Base-by-base conservation (phyloP, 2,888 invertebrate genomes). In the Eupithecia subfuscata region DNA sequence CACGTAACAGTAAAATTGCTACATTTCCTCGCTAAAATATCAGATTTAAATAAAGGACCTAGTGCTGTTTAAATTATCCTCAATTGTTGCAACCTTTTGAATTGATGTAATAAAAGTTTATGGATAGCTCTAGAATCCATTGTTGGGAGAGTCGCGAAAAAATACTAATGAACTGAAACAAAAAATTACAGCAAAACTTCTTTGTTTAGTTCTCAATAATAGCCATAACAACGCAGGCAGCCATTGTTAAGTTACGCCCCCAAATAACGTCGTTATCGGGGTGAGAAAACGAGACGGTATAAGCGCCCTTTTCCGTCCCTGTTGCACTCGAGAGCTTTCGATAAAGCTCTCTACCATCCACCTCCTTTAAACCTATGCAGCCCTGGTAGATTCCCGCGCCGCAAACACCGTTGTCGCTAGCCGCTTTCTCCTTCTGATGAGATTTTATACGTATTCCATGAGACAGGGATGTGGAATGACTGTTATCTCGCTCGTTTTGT, bases 331-430 rank as follows among this genome's bases (percentile, higher is more conserved):
- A 48, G 84, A 91, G 92, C 93, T 94, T 94, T 90, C 56, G 43
- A 76, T 79, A 85, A 88, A 93, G 92, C 93, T 93, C 85, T 86
- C 82, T 80, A 78, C 80, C 78, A 67, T 75, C 70, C 69, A 86
- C 75, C 89, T 90, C 86, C 84, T 80, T 70, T 37, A 22, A 65
- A 25, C 75, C 79, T 86, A 85, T 92, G 90, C 40, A 77, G 76
- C 83, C 93, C 91, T 95, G 90, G 93, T 95, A 94, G 81, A 89
- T 93, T 95, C 93, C 93, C 94, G 94, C 95, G 94, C 86, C 87
- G 84, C 85, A 85, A 88, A 87, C 92, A 88, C 87, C 92, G 88
- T 88, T 95, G 95, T 95, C 95, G 94, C 94, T 95, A 94, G 94
- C 94, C 93, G 94, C 95, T 95, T 90, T 90, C 94, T 93, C 93